phyloP scores from a whole-genome alignment of 2,113 vertebrate genomes.

The Entomyzon cyanotis region DNA sequence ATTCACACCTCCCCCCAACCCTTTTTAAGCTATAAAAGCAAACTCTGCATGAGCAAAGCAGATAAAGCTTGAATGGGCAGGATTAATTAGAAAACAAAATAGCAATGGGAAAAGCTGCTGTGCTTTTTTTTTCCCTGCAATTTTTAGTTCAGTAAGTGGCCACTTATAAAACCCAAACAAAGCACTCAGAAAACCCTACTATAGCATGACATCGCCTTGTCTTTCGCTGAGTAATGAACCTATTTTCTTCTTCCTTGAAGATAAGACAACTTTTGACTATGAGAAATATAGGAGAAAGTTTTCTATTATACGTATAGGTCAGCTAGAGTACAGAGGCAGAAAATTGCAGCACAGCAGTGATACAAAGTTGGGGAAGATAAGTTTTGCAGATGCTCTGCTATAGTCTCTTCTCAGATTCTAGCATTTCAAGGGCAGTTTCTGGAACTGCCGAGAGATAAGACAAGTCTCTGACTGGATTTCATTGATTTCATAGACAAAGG shows the following conservation, averaged over 20 bases:
- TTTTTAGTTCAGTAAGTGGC: conserved; percentile 16
- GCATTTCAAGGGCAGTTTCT: conserved; percentile 6
- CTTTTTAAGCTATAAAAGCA: not conserved
- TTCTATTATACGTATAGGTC: conserved; percentile 51
- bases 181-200: not conserved
- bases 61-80: conserved; percentile 34
- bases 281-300: conserved; percentile 57
- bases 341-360: not conserved
- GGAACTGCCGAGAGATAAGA: not conserved
- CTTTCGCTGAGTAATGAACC: conserved; percentile 61
- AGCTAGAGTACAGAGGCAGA: conserved; percentile 41
- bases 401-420: not conserved
- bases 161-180: conserved; percentile 25
- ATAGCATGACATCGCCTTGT: conserved; percentile 13
- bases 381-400: not conserved
- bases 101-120: conserved; percentile 8
- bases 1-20: not conserved
- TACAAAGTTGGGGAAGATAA: not conserved
- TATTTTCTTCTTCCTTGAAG: conserved; percentile 58
- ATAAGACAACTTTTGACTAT: conserved; percentile 60
- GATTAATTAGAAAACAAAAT: conserved; percentile 60
- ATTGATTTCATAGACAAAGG: not conserved
- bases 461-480: not conserved
- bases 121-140: not conserved
- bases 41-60: not conserved